Conservation (phyloP, 2,888 invertebrate genomes). For the Cryptophagus acutangulus region DNA sequence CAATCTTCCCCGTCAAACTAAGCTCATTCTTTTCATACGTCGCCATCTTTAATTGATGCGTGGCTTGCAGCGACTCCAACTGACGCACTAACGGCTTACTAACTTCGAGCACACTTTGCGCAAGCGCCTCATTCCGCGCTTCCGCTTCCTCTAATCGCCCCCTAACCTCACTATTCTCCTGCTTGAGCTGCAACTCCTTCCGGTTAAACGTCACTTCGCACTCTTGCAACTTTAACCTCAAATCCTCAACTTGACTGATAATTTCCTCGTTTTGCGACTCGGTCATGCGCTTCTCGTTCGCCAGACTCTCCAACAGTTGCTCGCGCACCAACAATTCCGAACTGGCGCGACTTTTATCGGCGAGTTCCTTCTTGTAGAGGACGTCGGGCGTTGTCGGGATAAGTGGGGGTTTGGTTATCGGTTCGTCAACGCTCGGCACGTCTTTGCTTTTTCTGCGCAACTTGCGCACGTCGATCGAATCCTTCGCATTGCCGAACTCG, state of each 20-base stretch:
- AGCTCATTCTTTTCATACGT: conserved; percentile 70
- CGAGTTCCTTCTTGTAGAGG: conserved; percentile 60
- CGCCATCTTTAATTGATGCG: conserved; percentile 54
- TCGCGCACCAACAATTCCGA: conserved; percentile 60
- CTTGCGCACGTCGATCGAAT: conserved; percentile 63
- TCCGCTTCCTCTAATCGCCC: conserved; percentile 68
- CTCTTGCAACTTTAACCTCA: conserved; percentile 52
- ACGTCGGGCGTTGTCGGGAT: too few species aligned
- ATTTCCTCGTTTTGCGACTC: conserved; percentile 53
- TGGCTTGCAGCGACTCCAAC: conserved; percentile 69
- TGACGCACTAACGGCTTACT: conserved; percentile 74
- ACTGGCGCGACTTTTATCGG: conserved; percentile 54
- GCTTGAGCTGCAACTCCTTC: conserved; percentile 61
- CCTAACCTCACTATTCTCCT: conserved; percentile 64
- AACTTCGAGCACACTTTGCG: conserved; percentile 62
- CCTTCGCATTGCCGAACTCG: conserved; percentile 65
- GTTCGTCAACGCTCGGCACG: too few species aligned
- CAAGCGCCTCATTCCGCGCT: conserved; percentile 65
- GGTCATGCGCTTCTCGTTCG: conserved; percentile 53
- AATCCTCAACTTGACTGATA: conserved; percentile 50
- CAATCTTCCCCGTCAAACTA: conserved; percentile 59
- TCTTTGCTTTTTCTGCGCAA: conserved; percentile 50
- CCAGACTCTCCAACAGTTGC: conserved; percentile 54
- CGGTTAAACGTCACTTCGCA: conserved; percentile 51
- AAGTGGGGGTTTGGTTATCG: too few species aligned